These are phyloP conservation scores for Scotopteryx bipunctaria DNA, from an alignment of 2,888 invertebrate species.

Conservation along the genomic window DNA sequence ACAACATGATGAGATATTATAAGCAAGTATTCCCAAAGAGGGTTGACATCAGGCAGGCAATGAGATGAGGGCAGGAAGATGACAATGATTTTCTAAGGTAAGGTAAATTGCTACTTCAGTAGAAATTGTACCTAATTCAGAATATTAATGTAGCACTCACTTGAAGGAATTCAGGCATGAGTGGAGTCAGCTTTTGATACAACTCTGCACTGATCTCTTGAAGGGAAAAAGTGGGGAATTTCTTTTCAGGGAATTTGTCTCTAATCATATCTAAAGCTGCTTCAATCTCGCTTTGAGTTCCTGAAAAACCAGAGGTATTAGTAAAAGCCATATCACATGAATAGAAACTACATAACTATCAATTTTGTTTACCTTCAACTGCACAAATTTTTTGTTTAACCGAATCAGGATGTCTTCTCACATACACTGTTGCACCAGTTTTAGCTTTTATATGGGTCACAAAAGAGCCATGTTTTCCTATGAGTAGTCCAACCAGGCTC, in stretches of 20 bases:
- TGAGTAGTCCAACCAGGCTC: constrained; percentile 91
- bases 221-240: constrained; percentile 91
- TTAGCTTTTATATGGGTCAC: constrained; percentile 91
- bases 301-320: constrained; percentile 61
- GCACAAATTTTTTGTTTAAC: constrained; percentile 91
- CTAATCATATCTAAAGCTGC: constrained; percentile 93
- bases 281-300: constrained; percentile 90
- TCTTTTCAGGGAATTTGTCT: constrained; percentile 91
- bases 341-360: neutral
- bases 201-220: constrained; percentile 81
- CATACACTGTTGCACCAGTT: constrained; percentile 90
- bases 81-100: too few species aligned
- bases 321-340: neutral
- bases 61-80: too few species aligned
- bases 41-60: too few species aligned
- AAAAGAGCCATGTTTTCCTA: constrained; percentile 92
- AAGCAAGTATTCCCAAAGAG: too few species aligned
- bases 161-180: constrained; percentile 83
- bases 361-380: constrained; percentile 86
- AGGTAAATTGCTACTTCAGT: too few species aligned
- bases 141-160: constrained; percentile 72
- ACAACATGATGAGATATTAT: too few species aligned
- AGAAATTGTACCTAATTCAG: neutral
- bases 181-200: constrained; percentile 75
- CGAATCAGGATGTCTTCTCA: constrained; percentile 90